These are phyloP conservation scores for Stomatorhinus walkeri DNA, from an alignment of 2,797 vertebrate species.

Conservation along the genomic window DNA sequence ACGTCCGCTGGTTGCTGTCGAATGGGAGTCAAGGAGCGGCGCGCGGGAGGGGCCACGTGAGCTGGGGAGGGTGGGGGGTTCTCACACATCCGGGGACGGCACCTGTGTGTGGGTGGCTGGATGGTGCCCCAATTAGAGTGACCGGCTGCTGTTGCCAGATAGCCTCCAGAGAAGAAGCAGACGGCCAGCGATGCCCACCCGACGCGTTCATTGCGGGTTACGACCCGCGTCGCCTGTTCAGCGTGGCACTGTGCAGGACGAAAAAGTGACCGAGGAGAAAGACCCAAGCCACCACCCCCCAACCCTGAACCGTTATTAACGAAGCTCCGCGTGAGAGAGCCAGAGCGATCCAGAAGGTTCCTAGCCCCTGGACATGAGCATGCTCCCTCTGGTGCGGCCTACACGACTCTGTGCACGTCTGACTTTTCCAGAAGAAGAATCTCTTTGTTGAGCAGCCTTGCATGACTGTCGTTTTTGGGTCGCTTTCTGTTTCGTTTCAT, in stretches of 20 bases:
- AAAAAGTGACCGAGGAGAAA: not conserved
- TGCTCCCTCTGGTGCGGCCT: not conserved
- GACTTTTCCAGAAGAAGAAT: not conserved
- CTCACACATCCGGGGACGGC: not conserved
- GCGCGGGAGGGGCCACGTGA: not conserved
- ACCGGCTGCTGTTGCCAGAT: not conserved
- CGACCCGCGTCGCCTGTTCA: not conserved
- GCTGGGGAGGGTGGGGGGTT: not conserved
- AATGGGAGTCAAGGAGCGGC: not conserved
- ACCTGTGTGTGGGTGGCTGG: not conserved
- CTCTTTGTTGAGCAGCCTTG: not conserved
- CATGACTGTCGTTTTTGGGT: not conserved
- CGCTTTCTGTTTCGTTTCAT: not conserved
- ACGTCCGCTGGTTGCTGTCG: not conserved
- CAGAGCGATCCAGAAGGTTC: not conserved
- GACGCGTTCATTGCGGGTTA: not conserved
- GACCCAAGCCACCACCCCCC: not conserved
- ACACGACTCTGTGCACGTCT: not conserved
- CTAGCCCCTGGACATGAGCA: not conserved
- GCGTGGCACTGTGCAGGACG: not conserved
- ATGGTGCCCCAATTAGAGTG: not conserved
- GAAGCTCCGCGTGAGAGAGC: not conserved
- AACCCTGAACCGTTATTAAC: not conserved
- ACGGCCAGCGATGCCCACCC: not conserved
- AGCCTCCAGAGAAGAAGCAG: not conserved